Evolutionary conservation across 2,888 invertebrate species (phyloP).

Genomic region (Aquatica leii): DNA sequence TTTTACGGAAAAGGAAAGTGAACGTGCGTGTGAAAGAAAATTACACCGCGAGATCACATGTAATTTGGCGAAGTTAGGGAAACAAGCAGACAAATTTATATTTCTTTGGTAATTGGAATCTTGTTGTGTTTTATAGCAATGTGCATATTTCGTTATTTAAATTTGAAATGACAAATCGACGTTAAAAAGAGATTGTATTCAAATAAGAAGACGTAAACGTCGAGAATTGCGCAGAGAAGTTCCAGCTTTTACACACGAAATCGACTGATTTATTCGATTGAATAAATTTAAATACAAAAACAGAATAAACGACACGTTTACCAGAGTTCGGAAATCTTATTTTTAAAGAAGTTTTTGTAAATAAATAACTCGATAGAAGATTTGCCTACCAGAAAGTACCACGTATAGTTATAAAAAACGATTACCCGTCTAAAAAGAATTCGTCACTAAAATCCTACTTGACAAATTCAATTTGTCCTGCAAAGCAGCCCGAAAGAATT

Average conservation of each 20-base stretch:
- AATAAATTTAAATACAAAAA: conserved; percentile 47
- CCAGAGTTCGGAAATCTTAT: conserved; percentile 35
- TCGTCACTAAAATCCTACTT: conserved; percentile 41
- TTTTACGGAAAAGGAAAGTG: conserved; percentile 30
- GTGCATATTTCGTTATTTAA: conserved; percentile 42
- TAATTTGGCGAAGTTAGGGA: conserved; percentile 40
- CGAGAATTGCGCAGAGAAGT: conserved; percentile 48
- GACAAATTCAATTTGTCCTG: conserved; percentile 44
- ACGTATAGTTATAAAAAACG: conserved; percentile 7
- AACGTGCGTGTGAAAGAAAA: conserved; percentile 25
- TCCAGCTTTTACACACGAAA: conserved; percentile 51
- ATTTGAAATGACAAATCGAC: conserved; percentile 50
- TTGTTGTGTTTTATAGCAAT: conserved; percentile 36
- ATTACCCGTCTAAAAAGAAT: conserved; percentile 25
- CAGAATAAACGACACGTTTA: conserved; percentile 43
- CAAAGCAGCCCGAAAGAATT: conserved; percentile 44
- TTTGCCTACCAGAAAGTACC: conserved; percentile 10
- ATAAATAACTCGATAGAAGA: conserved; percentile 23
- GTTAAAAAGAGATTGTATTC: conserved; percentile 52
- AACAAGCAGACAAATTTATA: conserved; percentile 39
- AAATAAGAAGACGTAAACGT: conserved; percentile 50
- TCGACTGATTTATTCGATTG: conserved; percentile 46
- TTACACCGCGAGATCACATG: conserved; percentile 38
- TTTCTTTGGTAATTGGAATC: conserved; percentile 36
- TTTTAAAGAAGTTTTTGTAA: conserved; percentile 33